Evolutionary conservation across 2,888 invertebrate genomes (phyloP).

Genomic region (Electrophaes corylata): DNA sequence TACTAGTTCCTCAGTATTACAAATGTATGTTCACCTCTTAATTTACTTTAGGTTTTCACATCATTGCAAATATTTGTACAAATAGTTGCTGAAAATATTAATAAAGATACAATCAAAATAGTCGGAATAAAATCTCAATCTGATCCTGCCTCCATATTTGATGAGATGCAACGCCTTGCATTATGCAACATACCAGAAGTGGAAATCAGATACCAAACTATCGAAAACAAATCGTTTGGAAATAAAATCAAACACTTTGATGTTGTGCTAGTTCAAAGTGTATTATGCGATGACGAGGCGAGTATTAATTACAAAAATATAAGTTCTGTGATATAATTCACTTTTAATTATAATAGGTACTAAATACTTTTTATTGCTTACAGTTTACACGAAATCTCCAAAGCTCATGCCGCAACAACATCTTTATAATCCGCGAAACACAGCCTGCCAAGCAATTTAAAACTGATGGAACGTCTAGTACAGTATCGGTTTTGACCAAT

Average conservation of each 20-base stretch:
- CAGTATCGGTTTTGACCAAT: constrained; percentile 16
- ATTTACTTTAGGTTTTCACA: constrained; percentile 32
- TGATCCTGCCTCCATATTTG: constrained; percentile 28
- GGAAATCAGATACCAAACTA: constrained; percentile 34
- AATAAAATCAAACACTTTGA: constrained; percentile 29
- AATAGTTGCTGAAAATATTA: constrained; percentile 48
- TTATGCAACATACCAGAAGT: constrained; percentile 24
- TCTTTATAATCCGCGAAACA: constrained; percentile 21
- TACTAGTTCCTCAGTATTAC: not conserved
- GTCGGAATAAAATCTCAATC: constrained; percentile 34
- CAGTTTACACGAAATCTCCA: constrained; percentile 17
- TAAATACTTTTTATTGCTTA: too few relatives aligned
- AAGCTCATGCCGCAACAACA: constrained; percentile 1
- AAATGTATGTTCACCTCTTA: not conserved
- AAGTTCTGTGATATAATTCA: too few relatives aligned
- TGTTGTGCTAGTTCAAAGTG: constrained; percentile 40
- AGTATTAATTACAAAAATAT: constrained; percentile 6
- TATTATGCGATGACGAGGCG: constrained; percentile 39
- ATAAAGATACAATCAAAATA: constrained; percentile 37
- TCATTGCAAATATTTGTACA: constrained; percentile 45
- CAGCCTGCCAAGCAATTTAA: not conserved
- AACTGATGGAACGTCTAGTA: constrained; percentile 2
- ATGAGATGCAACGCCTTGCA: constrained; percentile 29
- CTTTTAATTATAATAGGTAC: too few relatives aligned
- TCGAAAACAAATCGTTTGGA: constrained; percentile 23